Percentiles rank a stretch among this genome's conserved stretches.
phyloP scores from a whole-genome alignment of 2,113 vertebrate species.

The Lonchura striata region DNA sequence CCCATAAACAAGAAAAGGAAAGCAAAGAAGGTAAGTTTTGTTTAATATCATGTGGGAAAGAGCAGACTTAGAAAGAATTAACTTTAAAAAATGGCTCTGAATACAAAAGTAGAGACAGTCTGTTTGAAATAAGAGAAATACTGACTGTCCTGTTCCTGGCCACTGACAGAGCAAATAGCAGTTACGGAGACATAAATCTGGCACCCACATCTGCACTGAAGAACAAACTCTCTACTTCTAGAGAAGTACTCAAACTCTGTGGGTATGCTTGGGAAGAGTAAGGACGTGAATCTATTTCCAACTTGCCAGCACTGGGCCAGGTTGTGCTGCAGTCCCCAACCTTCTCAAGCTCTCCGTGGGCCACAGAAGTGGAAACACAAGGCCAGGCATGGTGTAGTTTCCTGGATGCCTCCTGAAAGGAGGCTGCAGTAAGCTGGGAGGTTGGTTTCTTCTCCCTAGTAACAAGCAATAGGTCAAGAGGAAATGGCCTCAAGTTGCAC shows the following conservation, averaged over 20 bases:
- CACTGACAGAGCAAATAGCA: no score
- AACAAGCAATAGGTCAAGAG: not conserved
- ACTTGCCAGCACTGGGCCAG: not conserved
- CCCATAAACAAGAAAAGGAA: no score
- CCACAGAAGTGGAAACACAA: not conserved
- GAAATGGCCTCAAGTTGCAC: not conserved
- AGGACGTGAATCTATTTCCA: not conserved
- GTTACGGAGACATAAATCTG: not conserved
- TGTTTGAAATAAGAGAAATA: no score
- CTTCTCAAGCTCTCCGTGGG: not conserved
- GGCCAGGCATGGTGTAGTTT: accelerated
- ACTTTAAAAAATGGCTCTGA: no score
- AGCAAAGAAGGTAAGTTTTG: no score
- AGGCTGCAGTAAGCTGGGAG: not conserved
- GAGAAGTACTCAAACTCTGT: not conserved
- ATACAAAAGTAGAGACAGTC: no score
- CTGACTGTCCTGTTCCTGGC: no score
- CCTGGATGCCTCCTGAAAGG: not conserved
- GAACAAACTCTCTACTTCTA: not conserved
- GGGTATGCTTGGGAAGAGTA: not conserved
- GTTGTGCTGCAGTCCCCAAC: not conserved
- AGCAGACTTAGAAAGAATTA: no score
- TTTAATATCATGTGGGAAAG: no score
- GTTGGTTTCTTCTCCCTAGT: not conserved
- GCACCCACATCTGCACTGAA: not conserved